phyloP scores from a whole-genome alignment of 1,140 invertebrate species.

The Trachymyrmex septentrionalis region DNA sequence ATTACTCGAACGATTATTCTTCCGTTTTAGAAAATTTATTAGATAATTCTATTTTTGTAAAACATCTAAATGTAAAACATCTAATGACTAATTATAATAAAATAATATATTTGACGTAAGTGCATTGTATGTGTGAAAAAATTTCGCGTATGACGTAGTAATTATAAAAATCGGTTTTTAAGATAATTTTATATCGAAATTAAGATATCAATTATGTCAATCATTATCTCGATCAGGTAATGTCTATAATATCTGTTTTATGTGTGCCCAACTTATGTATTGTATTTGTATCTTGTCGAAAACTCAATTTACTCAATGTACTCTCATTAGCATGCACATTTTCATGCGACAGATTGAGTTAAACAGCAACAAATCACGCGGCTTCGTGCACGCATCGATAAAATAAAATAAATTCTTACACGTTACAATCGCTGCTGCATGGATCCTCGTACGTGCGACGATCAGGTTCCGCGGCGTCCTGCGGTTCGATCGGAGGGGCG shows the following conservation, averaged over 20 bases:
- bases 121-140: not conserved
- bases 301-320: not conserved
- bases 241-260: not conserved
- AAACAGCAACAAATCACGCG: not conserved
- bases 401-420: slow-evolving; percentile 70
- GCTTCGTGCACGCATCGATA: slow-evolving; percentile 6
- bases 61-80: not conserved
- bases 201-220: not conserved
- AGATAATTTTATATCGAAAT: not conserved
- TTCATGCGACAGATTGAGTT: slow-evolving; percentile 12
- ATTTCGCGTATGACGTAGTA: not conserved
- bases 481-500: slow-evolving; percentile 53
- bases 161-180: not conserved
- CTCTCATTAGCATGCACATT: slow-evolving; percentile 25
- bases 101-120: not conserved
- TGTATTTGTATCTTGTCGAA: not conserved
- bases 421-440: slow-evolving; percentile 51
- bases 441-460: slow-evolving; percentile 65
- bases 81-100: not conserved
- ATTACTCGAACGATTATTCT: not conserved
- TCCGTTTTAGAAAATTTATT: not conserved
- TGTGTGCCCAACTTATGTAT: not conserved
- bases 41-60: not conserved
- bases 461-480: slow-evolving; percentile 63
- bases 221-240: not conserved